These are phyloP conservation scores for Cydia strobilella DNA, from an alignment of 1,140 invertebrate species.

Conservation along the genomic window DNA sequence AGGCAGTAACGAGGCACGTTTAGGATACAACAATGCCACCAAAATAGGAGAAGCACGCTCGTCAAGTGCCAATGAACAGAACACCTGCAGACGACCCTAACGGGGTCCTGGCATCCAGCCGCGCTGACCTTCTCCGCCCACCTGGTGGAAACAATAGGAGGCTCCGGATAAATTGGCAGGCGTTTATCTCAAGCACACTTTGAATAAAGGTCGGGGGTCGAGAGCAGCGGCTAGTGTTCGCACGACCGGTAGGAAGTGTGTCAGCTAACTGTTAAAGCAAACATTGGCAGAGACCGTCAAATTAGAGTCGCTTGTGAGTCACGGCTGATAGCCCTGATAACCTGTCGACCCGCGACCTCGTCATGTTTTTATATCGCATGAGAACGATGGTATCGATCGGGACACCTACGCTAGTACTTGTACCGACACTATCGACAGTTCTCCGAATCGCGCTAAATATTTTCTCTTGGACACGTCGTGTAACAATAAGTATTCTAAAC, in stretches of 20 bases:
- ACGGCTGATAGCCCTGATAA: constrained; percentile 59
- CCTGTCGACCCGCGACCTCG: constrained; percentile 32
- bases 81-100: constrained; percentile 77
- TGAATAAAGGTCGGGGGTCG: constrained; percentile 77
- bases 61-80: constrained; percentile 68
- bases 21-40: constrained; percentile 66
- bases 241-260: constrained; percentile 57
- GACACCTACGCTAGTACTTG: constrained; percentile 7
- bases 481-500: constrained; percentile 20
- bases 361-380: constrained; percentile 34
- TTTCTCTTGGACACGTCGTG: constrained; percentile 10
- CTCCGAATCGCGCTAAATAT: constrained; percentile 29
- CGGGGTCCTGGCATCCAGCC: constrained; percentile 58
- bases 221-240: constrained; percentile 65
- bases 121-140: constrained; percentile 41
- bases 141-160: background rate
- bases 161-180: constrained; percentile 27
- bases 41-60: constrained; percentile 71
- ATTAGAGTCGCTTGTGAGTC: constrained; percentile 59
- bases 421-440: constrained; percentile 1
- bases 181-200: constrained; percentile 49
- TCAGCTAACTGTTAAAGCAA: constrained; percentile 72
- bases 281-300: constrained; percentile 67
- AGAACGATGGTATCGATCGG: constrained; percentile 18
- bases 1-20: constrained; percentile 59